phyloP scores from a whole-genome alignment of 2,113 vertebrate species.

The Menura novaehollandiae region DNA sequence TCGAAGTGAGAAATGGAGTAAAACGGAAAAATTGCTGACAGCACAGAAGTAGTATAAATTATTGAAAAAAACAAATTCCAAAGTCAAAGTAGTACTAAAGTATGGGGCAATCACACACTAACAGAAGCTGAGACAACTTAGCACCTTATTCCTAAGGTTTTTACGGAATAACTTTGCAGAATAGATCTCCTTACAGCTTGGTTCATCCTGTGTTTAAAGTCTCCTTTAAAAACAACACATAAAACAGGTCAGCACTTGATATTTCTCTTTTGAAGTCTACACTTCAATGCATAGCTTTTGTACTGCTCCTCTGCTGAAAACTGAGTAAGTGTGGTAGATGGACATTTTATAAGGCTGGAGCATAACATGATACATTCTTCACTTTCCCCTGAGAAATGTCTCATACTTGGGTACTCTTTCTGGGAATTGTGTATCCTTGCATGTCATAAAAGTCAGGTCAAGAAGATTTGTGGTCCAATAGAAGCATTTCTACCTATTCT shows the following conservation, averaged over 20 bases:
- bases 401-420: not conserved
- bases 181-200: not conserved
- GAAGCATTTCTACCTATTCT: not conserved
- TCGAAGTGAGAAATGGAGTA: not conserved
- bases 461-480: not conserved
- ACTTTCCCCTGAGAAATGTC: not conserved
- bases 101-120: not conserved
- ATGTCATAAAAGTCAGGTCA: not conserved
- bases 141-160: not conserved
- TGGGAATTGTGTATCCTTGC: slow-evolving; percentile 8
- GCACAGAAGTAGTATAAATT: not conserved
- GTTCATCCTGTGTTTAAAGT: not conserved
- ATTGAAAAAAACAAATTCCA: not conserved
- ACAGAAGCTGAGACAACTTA: not conserved
- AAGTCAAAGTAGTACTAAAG: not conserved
- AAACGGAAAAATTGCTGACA: not conserved
- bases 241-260: not conserved
- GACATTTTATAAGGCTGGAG: not conserved
- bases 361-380: not conserved
- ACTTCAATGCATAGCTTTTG: not conserved
- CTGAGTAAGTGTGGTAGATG: not conserved
- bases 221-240: not conserved
- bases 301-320: not conserved
- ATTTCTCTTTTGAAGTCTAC: not conserved
- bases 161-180: not conserved